phyloP scores from a whole-genome alignment of 2,113 vertebrate species.

The Tetrax tetrax region DNA sequence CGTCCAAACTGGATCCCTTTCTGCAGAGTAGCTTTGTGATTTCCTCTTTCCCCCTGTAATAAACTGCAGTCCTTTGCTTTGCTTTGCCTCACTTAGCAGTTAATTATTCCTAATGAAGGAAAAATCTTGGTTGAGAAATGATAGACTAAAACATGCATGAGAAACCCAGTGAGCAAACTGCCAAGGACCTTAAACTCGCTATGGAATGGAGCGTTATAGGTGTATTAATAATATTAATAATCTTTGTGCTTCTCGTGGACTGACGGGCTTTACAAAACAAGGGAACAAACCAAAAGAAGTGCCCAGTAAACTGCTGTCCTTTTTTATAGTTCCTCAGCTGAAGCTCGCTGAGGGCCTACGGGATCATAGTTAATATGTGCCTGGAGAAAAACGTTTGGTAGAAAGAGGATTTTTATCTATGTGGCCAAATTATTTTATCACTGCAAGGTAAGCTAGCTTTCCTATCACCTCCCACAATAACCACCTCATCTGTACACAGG shows the following conservation, averaged over 20 bases:
- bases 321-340: not conserved
- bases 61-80: not conserved
- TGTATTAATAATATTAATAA: not conserved
- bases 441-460: not conserved
- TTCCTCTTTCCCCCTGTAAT: not conserved
- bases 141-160: not conserved
- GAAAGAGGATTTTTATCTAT: not conserved
- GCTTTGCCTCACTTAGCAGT: not conserved
- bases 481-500: not conserved
- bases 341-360: not conserved
- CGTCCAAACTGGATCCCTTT: not conserved
- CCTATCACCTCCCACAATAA: not conserved
- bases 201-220: not conserved
- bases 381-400: not conserved
- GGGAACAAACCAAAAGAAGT: not conserved
- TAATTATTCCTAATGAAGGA: not conserved
- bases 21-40: not conserved
- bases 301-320: not conserved
- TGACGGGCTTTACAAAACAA: not conserved
- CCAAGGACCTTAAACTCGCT: not conserved
- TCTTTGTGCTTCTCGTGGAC: not conserved
- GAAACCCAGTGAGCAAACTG: not conserved
- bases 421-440: not conserved
- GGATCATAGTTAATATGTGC: not conserved
- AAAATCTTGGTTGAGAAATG: not conserved